Evolutionary conservation across 2,797 vertebrate species (phyloP), one percentile per base, ranked within the genome.

Genomic region (Platyrinchus mystaceus): DNA sequence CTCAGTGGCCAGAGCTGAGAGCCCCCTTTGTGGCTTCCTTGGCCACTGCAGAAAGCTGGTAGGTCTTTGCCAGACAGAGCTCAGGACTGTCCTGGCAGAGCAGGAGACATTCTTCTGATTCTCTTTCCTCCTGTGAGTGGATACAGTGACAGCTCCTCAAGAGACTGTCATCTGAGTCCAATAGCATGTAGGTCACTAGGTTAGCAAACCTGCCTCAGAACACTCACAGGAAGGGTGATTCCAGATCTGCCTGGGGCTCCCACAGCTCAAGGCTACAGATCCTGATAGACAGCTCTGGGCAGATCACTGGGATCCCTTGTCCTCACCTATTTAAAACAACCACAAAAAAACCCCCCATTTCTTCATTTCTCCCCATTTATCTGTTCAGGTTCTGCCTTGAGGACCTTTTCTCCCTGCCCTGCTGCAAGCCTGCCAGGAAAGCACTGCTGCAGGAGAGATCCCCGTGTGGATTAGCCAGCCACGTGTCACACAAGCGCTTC

Each of bases 181-280:
- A 49, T 0, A 94, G 74, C 69, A 87, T 77, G 58, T n/a, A 86
- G 87, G 87, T 93, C 81, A 92, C 74, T 60, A n/a, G 93, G 89
- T 81, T 78, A 94, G 91, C 44, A 90, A 92, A 71, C 32, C 62
- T 67, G 76, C 52, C 73, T 86, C 3, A 0, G 55, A 49, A 34
- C 52, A 26, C 64, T 80, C 56, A 14, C 0, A 0, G 73, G 39
- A 92, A 89, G 47, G 6, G 2, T 0, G 0, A 56, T 64, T 34
- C 62, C 62, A 32, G 10, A 73, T 49, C 50, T 2, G 46, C 26
- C 49, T 24, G 36, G 6, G 12, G 13, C n/a, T 92, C 41, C 50
- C 55, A 76, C 44, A 50, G 37, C 53, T 68, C 28, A 49, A 43
- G 36, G 41, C 44, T 21, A 5, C 7, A 46, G 37, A 74, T 49